Conservation (phyloP, 2,888 invertebrate species). For the Crioceris asparagi region DNA sequence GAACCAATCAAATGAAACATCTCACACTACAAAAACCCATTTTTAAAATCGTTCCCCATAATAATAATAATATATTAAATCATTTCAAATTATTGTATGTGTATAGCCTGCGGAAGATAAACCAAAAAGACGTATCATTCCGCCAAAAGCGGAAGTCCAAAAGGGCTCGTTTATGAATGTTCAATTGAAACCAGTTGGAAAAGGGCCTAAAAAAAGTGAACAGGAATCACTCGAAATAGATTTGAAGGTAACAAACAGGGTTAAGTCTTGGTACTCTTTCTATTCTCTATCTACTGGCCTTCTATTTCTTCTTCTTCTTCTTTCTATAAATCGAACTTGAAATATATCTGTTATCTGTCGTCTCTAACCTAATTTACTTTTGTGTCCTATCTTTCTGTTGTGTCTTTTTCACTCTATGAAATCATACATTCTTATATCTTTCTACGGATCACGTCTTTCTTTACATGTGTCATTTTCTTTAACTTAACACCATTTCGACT, state of each 20-base stretch:
- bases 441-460: no score
- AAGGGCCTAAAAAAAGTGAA: slow-evolving; percentile 35
- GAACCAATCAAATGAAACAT: no score
- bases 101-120: slow-evolving; percentile 30
- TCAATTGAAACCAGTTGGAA: slow-evolving; percentile 49
- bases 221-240: slow-evolving; percentile 31
- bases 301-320: slow-evolving; percentile 7
- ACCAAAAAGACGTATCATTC: slow-evolving; percentile 36
- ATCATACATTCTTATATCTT: neutral
- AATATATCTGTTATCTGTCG: slow-evolving; percentile 3
- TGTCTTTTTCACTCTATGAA: neutral
- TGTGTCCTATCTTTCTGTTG: neutral
- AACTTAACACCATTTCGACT: no score
- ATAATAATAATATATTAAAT: no score
- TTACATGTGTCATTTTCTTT: no score
- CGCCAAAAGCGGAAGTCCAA: slow-evolving; percentile 40
- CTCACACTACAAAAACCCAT: no score
- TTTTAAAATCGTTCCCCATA: no score
- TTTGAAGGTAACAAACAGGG: slow-evolving; percentile 33
- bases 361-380: neutral
- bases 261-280: slow-evolving; percentile 8
- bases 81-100: slow-evolving; percentile 14
- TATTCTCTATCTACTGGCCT: slow-evolving; percentile 7
- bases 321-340: neutral
- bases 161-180: slow-evolving; percentile 48